Percentiles rank a stretch among this genome's conserved stretches.
These are phyloP conservation scores for Festucalex cinctus DNA, from an alignment of 2,113 vertebrate species.

Conservation along the genomic window DNA sequence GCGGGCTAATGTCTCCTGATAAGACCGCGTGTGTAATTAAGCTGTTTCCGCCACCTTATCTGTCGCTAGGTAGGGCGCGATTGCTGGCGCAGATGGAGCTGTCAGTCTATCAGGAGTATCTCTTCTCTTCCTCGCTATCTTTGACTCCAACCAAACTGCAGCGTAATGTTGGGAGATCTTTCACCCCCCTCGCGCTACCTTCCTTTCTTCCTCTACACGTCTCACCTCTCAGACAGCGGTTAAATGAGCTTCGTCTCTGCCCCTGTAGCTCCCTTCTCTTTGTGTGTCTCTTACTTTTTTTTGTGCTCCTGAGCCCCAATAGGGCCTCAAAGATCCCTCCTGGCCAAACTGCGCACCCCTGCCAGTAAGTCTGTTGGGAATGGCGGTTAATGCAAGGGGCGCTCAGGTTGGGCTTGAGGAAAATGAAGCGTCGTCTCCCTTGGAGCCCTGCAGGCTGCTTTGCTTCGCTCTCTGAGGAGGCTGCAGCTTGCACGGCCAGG, in stretches of 20 bases:
- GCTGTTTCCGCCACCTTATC: slow-evolving; percentile 64
- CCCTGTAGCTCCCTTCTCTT: slow-evolving; percentile 33
- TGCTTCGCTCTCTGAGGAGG: slow-evolving; percentile 46
- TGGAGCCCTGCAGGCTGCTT: slow-evolving; percentile 39
- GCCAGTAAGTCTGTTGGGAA: slow-evolving; percentile 34
- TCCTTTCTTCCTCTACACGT: slow-evolving; percentile 6
- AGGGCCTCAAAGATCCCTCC: slow-evolving; percentile 38
- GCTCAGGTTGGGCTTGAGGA: slow-evolving; percentile 42
- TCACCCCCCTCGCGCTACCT: slow-evolving; percentile 10
- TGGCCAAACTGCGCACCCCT: slow-evolving; percentile 40
- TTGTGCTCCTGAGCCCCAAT: slow-evolving; percentile 13
- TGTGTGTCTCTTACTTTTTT: slow-evolving; percentile 36
- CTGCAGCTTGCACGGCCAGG: slow-evolving; percentile 32
- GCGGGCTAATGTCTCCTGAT: slow-evolving; percentile 67
- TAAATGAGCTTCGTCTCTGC: slow-evolving; percentile 31
- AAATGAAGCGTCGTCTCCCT: slow-evolving; percentile 39
- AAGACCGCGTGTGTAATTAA: slow-evolving; percentile 71
- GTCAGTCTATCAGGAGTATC: slow-evolving; percentile 39
- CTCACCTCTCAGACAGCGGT: slow-evolving; percentile 16
- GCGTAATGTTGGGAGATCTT: slow-evolving; percentile 3
- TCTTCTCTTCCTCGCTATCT: slow-evolving; percentile 4
- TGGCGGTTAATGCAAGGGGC: slow-evolving; percentile 21
- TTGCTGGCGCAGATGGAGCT: slow-evolving; percentile 53
- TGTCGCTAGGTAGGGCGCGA: slow-evolving; percentile 50
- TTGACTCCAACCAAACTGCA: slow-evolving; percentile 23